Base-by-base conservation (phyloP, 2,113 vertebrate species). In the Leucopsar rothschildi region DNA sequence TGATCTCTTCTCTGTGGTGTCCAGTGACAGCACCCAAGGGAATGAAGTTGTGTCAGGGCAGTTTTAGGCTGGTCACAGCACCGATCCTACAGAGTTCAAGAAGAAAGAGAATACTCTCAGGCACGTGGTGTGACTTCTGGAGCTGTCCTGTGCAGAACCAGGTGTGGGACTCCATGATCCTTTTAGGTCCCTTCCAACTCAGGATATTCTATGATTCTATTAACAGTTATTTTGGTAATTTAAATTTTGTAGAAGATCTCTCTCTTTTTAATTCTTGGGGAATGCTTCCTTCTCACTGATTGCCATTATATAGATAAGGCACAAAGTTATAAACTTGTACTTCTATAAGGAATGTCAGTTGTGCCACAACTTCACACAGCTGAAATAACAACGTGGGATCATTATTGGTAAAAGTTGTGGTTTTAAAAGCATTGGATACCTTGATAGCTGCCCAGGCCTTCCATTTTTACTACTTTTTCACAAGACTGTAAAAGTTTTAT, bases 391-490 rank as follows among this genome's bases (percentile, higher is more conserved):
- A 19, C 39, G 33, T 9, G 39, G 10, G 14, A 56, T 69, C 15
- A 14, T 63, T 91, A 66, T 0, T 29, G 7, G 40, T 72, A 80
- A 40, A 85, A 80, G 29, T n/a, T 82, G 31, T 11, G 5, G 7
- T 42, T 73, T 92, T 66, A 73, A 88, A 80, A 42, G 5, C 52
- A 69, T 29, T 61, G 10, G 22, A 40, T 69, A 72, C 27, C 52
- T 91, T 90, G 47, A 59, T 82, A 91, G 75, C 35, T 92, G 68
- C 40, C 56, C 80, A 93, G 14, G 18, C 18, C 52, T 91, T 76
- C 15, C 10, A 37, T 72, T 97, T 93, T 96, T 92, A 81, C 78
- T 76, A 40, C 49, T 55, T 95, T 66, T 89, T 31, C 9, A 50
- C 44, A 85, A 85, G 52, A 76, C 31, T 72, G 6, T 86, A 95